Percentiles rank a stretch among this genome's conserved stretches.
Evolutionary conservation across 2,113 vertebrate species (phyloP).

Genomic region (Rhynchomys soricoides): DNA sequence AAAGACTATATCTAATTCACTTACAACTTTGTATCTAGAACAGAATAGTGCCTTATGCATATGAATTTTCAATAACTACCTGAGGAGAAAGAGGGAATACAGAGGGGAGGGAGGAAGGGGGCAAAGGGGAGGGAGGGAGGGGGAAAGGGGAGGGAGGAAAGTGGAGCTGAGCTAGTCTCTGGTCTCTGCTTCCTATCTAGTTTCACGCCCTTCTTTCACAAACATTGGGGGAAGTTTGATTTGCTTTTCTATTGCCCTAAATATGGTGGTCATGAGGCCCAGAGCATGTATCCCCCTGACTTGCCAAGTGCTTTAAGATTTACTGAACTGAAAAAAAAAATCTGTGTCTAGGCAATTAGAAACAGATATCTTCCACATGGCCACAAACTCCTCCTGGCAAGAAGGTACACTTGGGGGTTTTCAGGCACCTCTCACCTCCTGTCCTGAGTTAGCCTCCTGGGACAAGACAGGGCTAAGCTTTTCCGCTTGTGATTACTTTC

Average conservation of each 20-base stretch:
- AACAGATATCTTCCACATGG: background rate
- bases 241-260: background rate
- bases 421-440: background rate
- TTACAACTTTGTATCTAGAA: slow-evolving; percentile 1
- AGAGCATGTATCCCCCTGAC: no score
- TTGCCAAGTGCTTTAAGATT: background rate
- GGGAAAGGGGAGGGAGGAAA: no score
- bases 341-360: background rate
- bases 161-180: background rate
- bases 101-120: background rate
- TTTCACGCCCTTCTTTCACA: background rate
- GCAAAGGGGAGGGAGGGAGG: no score
- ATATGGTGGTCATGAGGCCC: background rate
- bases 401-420: background rate
- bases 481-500: background rate
- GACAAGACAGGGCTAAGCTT: background rate
- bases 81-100: background rate
- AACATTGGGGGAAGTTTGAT: background rate
- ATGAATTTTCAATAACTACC: background rate
- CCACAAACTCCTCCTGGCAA: background rate
- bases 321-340: background rate
- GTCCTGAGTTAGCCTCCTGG: background rate
- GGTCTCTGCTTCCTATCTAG: no score
- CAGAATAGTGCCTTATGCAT: background rate
- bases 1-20: background rate